A percentile compares a stretch with the other conserved stretches of the same genome.
Evolutionary conservation across 1,140 invertebrate genomes (phyloP).

Genomic region (Procambarus clarkii): DNA sequence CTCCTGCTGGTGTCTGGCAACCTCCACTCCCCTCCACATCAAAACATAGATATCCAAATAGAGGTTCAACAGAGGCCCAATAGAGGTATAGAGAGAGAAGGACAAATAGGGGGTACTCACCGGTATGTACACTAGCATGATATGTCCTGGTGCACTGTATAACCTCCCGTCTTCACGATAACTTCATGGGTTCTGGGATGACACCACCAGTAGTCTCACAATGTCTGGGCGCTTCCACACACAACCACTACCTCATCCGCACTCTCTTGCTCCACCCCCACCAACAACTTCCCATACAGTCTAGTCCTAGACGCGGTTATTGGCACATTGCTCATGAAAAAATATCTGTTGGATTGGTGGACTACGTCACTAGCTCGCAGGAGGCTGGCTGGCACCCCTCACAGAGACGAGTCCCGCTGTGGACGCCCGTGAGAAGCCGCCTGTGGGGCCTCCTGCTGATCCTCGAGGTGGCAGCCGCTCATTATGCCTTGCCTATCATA

Average conservation of each 20-base stretch:
- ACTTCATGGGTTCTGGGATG: constrained; percentile 41
- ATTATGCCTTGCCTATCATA: constrained; percentile 64
- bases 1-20: not conserved
- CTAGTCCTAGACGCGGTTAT: constrained; percentile 53
- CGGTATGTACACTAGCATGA: constrained; percentile 68
- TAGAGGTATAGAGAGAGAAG: not conserved
- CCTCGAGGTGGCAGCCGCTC: constrained; percentile 24
- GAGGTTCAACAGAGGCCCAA: not conserved
- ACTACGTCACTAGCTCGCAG: constrained; percentile 47
- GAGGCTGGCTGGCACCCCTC: constrained; percentile 36
- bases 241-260: not conserved
- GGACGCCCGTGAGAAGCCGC: constrained; percentile 29
- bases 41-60: not conserved
- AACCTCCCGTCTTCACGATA: constrained; percentile 53
- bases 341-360: constrained; percentile 17
- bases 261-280: constrained; percentile 12
- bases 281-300: not conserved
- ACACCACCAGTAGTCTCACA: constrained; percentile 25
- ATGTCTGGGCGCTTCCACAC: not conserved
- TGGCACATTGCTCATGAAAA: constrained; percentile 56
- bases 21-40: not conserved
- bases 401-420: constrained; percentile 28
- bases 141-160: constrained; percentile 57
- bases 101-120: constrained; percentile 24
- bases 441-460: constrained; percentile 42